A percentile compares a stretch with the other conserved stretches of the same genome.
These are phyloP conservation scores for Zelostemma sp. DNA, from an alignment of 1,140 invertebrate species.

Conservation along the genomic window DNA sequence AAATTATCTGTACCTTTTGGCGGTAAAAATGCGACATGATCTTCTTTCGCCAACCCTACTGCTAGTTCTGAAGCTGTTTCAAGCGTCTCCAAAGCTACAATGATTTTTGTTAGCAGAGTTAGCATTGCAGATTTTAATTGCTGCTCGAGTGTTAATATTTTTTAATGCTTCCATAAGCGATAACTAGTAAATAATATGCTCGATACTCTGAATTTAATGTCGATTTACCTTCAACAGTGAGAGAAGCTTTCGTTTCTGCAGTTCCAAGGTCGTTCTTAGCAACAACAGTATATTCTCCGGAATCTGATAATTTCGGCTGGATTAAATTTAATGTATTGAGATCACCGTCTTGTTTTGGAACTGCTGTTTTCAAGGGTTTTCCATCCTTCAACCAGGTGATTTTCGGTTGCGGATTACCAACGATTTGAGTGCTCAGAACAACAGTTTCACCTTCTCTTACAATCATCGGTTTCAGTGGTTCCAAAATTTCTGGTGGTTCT, in stretches of 20 bases:
- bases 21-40: conserved; percentile 17
- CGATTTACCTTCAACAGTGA: conserved; percentile 85
- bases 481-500: conserved; percentile 84
- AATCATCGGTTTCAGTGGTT: conserved; percentile 80
- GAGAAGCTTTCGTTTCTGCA: conserved; percentile 79
- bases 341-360: conserved; percentile 77
- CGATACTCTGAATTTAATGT: neutral
- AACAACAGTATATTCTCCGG: conserved; percentile 84
- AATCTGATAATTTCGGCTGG: conserved; percentile 77
- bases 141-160: neutral
- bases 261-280: conserved; percentile 84
- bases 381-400: conserved; percentile 86
- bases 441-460: conserved; percentile 85
- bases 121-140: conserved; percentile 2
- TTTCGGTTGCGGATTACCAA: conserved; percentile 84
- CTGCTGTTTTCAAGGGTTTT: conserved; percentile 74
- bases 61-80: conserved; percentile 40
- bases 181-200: neutral
- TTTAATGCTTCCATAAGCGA: neutral
- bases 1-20: conserved; percentile 35
- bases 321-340: conserved; percentile 78
- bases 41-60: conserved; percentile 48
- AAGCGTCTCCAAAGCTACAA: conserved; percentile 51
- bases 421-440: conserved; percentile 81
- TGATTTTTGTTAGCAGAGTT: neutral